These are phyloP conservation scores for Drosophila fuyamai DNA, from an alignment of 1,140 invertebrate genomes.

Conservation along the genomic window DNA sequence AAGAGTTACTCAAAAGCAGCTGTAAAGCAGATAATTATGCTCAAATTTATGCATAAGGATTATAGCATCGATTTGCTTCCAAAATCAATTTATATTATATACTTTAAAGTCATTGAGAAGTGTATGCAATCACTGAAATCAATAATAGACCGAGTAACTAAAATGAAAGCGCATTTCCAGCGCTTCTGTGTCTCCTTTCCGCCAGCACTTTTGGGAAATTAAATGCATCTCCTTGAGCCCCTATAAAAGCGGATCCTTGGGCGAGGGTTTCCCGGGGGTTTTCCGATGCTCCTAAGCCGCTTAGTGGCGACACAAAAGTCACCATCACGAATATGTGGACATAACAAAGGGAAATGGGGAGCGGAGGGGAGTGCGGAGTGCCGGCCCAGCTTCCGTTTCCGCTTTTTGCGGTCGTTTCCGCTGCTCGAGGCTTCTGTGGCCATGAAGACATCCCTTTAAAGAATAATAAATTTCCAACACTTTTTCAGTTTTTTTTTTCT, in stretches of 20 bases:
- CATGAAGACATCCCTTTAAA: conserved; percentile 25
- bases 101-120: neutral
- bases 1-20: too few relatives aligned
- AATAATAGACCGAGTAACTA: neutral
- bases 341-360: conserved; percentile 6
- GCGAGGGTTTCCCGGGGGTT: neutral
- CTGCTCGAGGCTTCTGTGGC: neutral
- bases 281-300: conserved; percentile 21
- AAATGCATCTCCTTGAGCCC: conserved; percentile 19
- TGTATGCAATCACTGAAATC: neutral
- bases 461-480: conserved; percentile 21
- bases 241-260: conserved; percentile 6
- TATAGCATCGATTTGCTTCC: too few relatives aligned
- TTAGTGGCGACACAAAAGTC: conserved; percentile 38
- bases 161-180: conserved; percentile 3
- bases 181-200: neutral
- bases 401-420: neutral
- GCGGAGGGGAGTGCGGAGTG: neutral
- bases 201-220: conserved; percentile 11
- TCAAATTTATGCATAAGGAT: too few relatives aligned
- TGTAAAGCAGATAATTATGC: too few relatives aligned
- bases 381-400: conserved; percentile 46
- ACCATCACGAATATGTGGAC: conserved; percentile 10
- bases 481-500: too few relatives aligned
- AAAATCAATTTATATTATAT: neutral